Evolutionary conservation across 2,888 invertebrate genomes (phyloP), one percentile per base, ranked within the genome.

Genomic region (Lagria hirta): DNA sequence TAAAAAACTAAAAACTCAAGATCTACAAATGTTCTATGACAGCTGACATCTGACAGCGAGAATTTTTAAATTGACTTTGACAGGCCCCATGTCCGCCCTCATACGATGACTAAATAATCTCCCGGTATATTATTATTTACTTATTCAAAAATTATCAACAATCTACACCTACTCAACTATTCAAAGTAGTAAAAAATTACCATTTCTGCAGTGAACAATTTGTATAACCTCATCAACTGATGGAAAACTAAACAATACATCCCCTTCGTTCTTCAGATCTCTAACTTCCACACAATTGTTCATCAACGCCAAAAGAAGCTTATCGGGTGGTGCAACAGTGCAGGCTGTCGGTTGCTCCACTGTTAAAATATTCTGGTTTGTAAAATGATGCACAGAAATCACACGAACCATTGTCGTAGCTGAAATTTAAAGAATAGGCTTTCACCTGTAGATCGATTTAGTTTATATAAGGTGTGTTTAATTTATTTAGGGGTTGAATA

Each of bases 221-320:
- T 81, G 79, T 29, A 78, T 74, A 3, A 84, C 84, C 57, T 82
- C 78, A 52, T 86, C 86, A 1, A 87, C 85, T 0, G 87, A 86
- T 1, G 86, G 83, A 61, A 88, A 82, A 1, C 79, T 76, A 52
- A 82, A 80, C n/a, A 75, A 59, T 3, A 79, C 65, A 29, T 71
- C 70, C 0, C 66, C 67, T 30, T 71, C 68, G 46, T 65, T 62
- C 26, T 67, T 66, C 29, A 82, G 61, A 55, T 80, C 78, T 55
- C 79, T 73, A 1, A 83, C 80, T 65, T 80, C 79, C 2, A 80
- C 73, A 26, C 78, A 76, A 60, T 80, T 78, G 52, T 78, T 81
- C 3, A 80, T 75, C 15, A 80, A 65, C 1, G 82, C 83, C 10
- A 82, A 67, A 7, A 84, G 70, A 2, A 84, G 68, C 47, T 76